These are phyloP conservation scores for Phortica magna DNA, from an alignment of 2,888 invertebrate species.

Conservation along the genomic window DNA sequence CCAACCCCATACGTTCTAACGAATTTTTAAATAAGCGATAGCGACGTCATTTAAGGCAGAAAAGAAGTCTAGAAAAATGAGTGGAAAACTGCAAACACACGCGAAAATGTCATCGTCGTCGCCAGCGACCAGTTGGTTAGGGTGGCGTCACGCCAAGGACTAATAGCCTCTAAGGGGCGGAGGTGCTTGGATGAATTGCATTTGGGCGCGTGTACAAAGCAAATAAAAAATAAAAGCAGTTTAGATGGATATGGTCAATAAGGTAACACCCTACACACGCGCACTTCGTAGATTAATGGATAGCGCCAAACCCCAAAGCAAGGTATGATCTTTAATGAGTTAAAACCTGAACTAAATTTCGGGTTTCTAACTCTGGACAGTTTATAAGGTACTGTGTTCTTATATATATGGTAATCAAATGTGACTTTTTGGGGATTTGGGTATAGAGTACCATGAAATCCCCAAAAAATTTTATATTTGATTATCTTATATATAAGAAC, in stretches of 20 bases:
- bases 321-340: too few relatives aligned
- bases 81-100: constrained; percentile 70
- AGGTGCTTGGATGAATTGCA: not conserved
- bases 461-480: too few relatives aligned
- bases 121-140: not conserved
- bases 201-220: constrained; percentile 25
- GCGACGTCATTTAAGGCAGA: constrained; percentile 50
- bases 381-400: not conserved
- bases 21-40: constrained; percentile 23
- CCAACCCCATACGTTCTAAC: constrained; percentile 10
- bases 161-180: not conserved
- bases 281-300: too few relatives aligned
- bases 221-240: constrained; percentile 16
- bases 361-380: too few relatives aligned
- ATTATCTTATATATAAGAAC: not conserved
- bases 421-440: not conserved
- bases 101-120: constrained; percentile 63
- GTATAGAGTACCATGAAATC: too few relatives aligned
- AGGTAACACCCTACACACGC: too few relatives aligned
- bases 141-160: not conserved
- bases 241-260: too few relatives aligned
- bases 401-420: too few relatives aligned
- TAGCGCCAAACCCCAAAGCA: too few relatives aligned
- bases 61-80: constrained; percentile 52
- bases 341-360: too few relatives aligned